phyloP scores from a whole-genome alignment of 2,888 invertebrate species.

The Ophion slaviceki region DNA sequence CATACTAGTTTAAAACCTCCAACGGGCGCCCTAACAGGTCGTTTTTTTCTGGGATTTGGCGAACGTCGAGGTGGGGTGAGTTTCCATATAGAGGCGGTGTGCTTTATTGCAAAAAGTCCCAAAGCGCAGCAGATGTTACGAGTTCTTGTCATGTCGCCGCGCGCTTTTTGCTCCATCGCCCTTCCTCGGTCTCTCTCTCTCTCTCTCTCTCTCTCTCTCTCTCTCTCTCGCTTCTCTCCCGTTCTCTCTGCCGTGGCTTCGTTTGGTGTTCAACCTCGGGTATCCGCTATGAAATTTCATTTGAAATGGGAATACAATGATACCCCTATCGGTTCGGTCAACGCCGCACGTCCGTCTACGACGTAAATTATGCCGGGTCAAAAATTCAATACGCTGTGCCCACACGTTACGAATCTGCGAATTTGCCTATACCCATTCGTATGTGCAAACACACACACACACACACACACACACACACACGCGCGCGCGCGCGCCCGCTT shows the following conservation, averaged over 20 bases:
- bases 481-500: no score
- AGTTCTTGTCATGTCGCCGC: conserved; percentile 66
- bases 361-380: conserved; percentile 61
- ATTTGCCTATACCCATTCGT: conserved; percentile 18
- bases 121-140: conserved; percentile 81
- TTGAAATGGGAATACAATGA: conserved; percentile 69
- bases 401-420: conserved; percentile 34
- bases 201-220: conserved; percentile 15
- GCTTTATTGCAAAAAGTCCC: conserved; percentile 81
- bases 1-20: conserved; percentile 63
- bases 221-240: not conserved
- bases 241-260: conserved; percentile 47
- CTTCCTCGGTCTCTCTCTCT: conserved; percentile 6
- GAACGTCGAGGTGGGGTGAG: conserved; percentile 36
- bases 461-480: not conserved
- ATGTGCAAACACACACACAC: not conserved
- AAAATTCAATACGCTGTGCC: conserved; percentile 57
- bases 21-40: conserved; percentile 2
- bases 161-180: not conserved
- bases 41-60: conserved; percentile 30
- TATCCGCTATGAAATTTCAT: conserved; percentile 70
- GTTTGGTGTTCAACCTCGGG: conserved; percentile 62
- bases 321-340: conserved; percentile 61
- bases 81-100: conserved; percentile 61
- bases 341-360: conserved; percentile 46